phyloP scores from a whole-genome alignment of 2,113 vertebrate genomes.

The Amphiprion percula region DNA sequence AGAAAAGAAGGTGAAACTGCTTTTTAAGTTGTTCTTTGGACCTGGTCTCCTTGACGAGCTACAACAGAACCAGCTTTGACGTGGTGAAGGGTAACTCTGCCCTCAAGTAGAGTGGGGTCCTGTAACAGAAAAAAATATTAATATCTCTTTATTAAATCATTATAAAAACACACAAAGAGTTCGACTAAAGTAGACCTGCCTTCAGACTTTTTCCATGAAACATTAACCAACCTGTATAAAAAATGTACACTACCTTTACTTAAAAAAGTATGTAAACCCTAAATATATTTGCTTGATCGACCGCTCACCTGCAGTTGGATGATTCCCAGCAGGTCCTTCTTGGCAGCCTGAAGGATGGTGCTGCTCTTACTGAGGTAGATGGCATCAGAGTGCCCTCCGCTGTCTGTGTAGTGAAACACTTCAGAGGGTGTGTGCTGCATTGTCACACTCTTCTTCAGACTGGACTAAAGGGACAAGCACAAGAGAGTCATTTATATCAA shows the following conservation, averaged over 20 bases:
- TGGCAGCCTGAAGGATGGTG: conserved; percentile 90
- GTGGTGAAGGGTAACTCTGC: conserved; percentile 90
- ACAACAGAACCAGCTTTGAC: conserved; percentile 93
- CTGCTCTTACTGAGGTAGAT: conserved; percentile 81
- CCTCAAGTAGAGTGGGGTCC: conserved; percentile 89
- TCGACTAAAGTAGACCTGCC: neutral
- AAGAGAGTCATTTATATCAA: neutral
- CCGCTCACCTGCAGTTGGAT: conserved; percentile 90
- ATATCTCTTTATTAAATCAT: neutral
- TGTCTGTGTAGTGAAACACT: conserved; percentile 86
- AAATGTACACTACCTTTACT: too few relatives aligned
- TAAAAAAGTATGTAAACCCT: neutral
- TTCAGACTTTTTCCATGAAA: neutral
- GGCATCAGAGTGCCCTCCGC: conserved; percentile 73
- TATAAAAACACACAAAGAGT: neutral
- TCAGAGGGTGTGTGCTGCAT: conserved; percentile 88
- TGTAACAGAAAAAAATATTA: conserved; percentile 56
- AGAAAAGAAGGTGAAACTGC: neutral
- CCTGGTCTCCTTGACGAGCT: conserved; percentile 95
- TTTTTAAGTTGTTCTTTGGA: conserved; percentile 65
- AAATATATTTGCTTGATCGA: neutral
- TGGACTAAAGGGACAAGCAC: conserved; percentile 79
- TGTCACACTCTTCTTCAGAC: conserved; percentile 88
- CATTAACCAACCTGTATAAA: too few relatives aligned
- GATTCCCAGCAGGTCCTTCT: conserved; percentile 90